These are phyloP conservation scores for Drosophila meridionalis DNA, from an alignment of 2,888 invertebrate species.

Conservation along the genomic window DNA sequence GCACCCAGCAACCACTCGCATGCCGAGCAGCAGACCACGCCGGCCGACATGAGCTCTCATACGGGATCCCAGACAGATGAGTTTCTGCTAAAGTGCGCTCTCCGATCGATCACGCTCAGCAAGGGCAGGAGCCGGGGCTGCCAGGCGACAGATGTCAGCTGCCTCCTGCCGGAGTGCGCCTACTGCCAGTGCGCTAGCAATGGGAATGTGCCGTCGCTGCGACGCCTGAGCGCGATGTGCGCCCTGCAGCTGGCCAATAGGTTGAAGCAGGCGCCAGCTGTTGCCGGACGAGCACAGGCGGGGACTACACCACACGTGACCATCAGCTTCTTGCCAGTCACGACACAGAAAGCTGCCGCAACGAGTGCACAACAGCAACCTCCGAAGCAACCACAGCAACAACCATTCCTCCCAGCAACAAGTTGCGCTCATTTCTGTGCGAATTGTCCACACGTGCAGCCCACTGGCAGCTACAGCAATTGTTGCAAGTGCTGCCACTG, in stretches of 20 bases:
- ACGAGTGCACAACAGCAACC: neutral
- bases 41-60: slow-evolving; percentile 33
- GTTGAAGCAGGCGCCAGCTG: neutral
- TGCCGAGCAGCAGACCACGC: slow-evolving; percentile 40
- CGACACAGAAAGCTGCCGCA: neutral
- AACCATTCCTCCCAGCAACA: slow-evolving; percentile 19
- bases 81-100: slow-evolving; percentile 26
- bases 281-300: neutral
- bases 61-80: slow-evolving; percentile 55
- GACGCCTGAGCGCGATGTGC: slow-evolving; percentile 9
- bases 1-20: slow-evolving; percentile 17
- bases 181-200: neutral
- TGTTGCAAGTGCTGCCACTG: slow-evolving; percentile 32
- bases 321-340: slow-evolving; percentile 46
- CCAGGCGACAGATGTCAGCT: slow-evolving; percentile 39
- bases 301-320: slow-evolving; percentile 38
- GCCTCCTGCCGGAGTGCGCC: neutral
- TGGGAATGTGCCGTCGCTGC: slow-evolving; percentile 1
- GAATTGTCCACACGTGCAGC: slow-evolving; percentile 13
- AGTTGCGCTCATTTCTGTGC: neutral
- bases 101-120: slow-evolving; percentile 6
- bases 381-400: neutral
- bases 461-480: slow-evolving; percentile 23
- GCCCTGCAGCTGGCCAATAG: slow-evolving; percentile 5
- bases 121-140: slow-evolving; percentile 33